Evolutionary conservation across 2,113 vertebrate genomes (phyloP).

Genomic region (Turnix velox): DNA sequence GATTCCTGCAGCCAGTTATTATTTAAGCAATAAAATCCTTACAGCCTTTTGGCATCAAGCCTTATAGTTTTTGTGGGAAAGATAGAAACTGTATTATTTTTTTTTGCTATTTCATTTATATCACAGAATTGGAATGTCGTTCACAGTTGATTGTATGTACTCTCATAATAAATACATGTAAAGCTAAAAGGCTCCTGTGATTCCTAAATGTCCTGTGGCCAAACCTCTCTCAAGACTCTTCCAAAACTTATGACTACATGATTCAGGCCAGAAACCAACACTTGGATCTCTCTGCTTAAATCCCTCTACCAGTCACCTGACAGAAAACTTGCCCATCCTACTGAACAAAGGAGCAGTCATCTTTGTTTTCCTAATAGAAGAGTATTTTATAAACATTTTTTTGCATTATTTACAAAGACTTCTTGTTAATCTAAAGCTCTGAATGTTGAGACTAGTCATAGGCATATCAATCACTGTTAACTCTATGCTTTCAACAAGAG

Average conservation of each 20-base stretch:
- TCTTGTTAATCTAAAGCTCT: not conserved
- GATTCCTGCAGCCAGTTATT: not conserved
- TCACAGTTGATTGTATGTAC: not conserved
- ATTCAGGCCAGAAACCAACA: not conserved
- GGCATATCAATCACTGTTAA: not conserved
- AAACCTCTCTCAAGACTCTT: not conserved
- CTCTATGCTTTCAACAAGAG: not conserved
- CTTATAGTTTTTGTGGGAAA: slow-evolving; percentile 30
- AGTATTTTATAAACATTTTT: not conserved
- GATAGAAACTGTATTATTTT: not conserved
- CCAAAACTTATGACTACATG: not conserved
- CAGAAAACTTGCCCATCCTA: not conserved
- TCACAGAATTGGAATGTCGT: slow-evolving; percentile 45
- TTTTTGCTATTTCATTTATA: slow-evolving; percentile 39
- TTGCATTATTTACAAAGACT: not conserved
- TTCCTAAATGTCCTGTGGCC: not conserved
- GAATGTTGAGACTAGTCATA: not conserved
- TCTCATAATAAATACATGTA: not conserved
- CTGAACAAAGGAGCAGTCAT: not conserved
- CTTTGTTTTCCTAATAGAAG: not conserved
- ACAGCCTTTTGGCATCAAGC: slow-evolving; percentile 14
- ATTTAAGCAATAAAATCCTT: slow-evolving; percentile 42
- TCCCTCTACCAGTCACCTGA: not conserved
- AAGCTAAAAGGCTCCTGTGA: not conserved
- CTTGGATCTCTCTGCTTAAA: not conserved